Base-by-base conservation (phyloP, 1,140 invertebrate genomes). In the Cotesia vestalis region DNA sequence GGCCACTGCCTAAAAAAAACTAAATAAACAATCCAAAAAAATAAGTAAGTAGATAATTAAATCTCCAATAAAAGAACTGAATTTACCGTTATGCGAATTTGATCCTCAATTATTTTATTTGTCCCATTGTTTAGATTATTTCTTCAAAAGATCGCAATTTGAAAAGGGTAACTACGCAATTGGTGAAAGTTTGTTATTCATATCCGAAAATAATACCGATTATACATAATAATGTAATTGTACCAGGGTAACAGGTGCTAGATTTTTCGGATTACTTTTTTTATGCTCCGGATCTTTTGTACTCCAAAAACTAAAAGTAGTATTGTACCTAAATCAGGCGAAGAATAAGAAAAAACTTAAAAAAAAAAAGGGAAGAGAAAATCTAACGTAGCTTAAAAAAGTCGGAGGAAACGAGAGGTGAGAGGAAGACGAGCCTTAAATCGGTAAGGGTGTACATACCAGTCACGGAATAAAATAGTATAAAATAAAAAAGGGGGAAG, bases 241-340 rank as follows among this genome's bases (percentile, higher is more conserved):
- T n/a, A 67, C 12, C 14, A 46, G 20, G 66, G 51, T 67, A 67
- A 67, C 66, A 67, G 66, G 66, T 67, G 66, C 66, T 67, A 67
- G 20, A 27, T n/a, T 36, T 5, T 12, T 62, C n/a, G 17, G 12
- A 9, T n/a, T 64, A n/a, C 3, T 38, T 36, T 63, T 12, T 46
- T 52, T 55, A 9, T 55, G n/a, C 4, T 6, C 36, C 0, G 51
- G 66, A 72, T 36, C 66, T 60, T 57, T 52, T 72, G 53, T 55
- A 51, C 27, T 17, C 14, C 40, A 4, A 40, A 17, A 38, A 55
- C 36, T 17, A 14, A n/a, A 35, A 4, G 17, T 17, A 35, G 36
- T 9, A 11, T n/a, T 4, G 40, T 40, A 11, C 12, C 14, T 17
- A 11, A 9, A 38, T 11, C 20, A 62, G 61, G 60, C 9, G 38